Evolutionary conservation across 2,113 vertebrate genomes (phyloP), one percentile per base, ranked within the genome.

Genomic region (Panthera uncia): DNA sequence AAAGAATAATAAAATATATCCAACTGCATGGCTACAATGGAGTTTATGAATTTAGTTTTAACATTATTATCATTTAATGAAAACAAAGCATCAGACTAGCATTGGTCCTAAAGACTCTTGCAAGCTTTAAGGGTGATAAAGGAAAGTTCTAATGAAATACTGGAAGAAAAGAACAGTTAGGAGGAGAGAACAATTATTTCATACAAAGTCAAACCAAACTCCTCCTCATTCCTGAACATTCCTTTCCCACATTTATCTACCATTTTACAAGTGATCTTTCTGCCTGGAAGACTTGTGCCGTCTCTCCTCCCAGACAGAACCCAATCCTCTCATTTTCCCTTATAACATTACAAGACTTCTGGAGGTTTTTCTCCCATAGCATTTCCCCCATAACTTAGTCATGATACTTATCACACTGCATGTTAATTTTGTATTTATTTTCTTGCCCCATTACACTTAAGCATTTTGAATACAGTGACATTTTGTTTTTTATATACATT

Each of bases 41-140:
- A 10, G 5, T 88, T 69, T 79, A 29, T 16, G 89, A n/a, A 84
- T 52, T 85, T 27, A 95, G 52, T 33, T 93, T 98, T 91, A 82
- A 96, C 21, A 91, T 89, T 69, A 41, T 16, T 38, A 45, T 65
- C n/a, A 41, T 74, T 82, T 79, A 36, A 57, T 15, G 18, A 93
- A 95, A 97, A 61, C 52, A 74, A 65, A 93, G 4, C 7, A 61
- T 81, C 52, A 52, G 7, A 57, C 78, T 61, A 73, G 23, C 13
- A 27, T 14, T 78, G 19, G 48, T 50, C 55, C 23, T 61, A 88
- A 94, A 80, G 29, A 73, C 1, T 50, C 83, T 16, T 41, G 7
- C 36, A 89, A 66, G 84, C 7, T 13, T 2, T 74, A 57, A 94
- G 10, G 11, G 18, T 61, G 23, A 84, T 23, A 81, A 55, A 68